Evolutionary conservation across 1,140 invertebrate species (phyloP).

Genomic region (Pseudomyrmex gracilis): DNA sequence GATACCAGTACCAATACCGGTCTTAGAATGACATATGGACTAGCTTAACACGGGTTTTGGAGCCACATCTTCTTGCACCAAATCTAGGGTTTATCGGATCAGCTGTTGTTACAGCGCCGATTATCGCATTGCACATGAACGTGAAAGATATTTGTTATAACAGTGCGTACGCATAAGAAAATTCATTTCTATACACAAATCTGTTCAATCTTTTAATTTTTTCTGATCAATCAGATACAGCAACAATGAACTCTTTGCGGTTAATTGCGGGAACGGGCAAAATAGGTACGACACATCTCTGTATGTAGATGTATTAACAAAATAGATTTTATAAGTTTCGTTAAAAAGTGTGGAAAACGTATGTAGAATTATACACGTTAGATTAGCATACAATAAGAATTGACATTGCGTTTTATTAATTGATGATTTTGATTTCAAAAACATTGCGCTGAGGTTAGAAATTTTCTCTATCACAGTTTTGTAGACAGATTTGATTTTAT

Average conservation of each 20-base stretch:
- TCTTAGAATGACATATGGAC: too few species aligned
- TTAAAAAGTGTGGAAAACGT: neutral
- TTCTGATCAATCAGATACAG: too few species aligned
- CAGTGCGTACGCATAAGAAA: too few species aligned
- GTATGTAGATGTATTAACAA: neutral
- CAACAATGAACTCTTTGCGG: slow-evolving; percentile 39
- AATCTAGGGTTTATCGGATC: too few species aligned
- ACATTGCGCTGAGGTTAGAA: neutral
- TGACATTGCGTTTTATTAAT: neutral
- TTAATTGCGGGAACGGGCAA: slow-evolving; percentile 33
- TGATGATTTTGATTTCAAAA: neutral
- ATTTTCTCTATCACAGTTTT: neutral
- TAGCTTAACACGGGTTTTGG: too few species aligned
- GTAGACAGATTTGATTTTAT: slow-evolving; percentile 4
- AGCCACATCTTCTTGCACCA: too few species aligned
- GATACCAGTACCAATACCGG: too few species aligned
- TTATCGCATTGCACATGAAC: too few species aligned
- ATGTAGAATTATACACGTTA: neutral
- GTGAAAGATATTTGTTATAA: too few species aligned
- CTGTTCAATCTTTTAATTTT: too few species aligned
- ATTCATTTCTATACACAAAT: too few species aligned
- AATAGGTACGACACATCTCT: slow-evolving; percentile 20
- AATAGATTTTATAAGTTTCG: neutral
- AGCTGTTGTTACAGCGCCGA: too few species aligned
- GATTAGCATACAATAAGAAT: neutral